Conservation (phyloP, 2,888 invertebrate genomes). For the Dasysyrphus tricinctus region DNA sequence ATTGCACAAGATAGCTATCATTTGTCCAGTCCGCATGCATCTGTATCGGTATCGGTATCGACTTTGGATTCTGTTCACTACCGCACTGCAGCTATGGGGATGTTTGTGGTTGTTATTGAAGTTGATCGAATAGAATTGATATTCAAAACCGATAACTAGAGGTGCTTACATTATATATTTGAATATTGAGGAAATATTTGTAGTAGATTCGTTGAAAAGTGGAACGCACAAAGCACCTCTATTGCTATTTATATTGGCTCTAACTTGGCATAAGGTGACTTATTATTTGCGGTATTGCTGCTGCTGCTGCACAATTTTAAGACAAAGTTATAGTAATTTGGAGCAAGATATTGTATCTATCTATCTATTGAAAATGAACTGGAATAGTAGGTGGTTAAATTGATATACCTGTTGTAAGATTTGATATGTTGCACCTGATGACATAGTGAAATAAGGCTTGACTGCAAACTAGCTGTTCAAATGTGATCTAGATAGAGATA, state of each 20-base stretch:
- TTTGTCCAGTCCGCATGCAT: constrained; percentile 56
- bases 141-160: constrained; percentile 41
- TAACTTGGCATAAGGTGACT: not conserved
- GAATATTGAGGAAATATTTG: constrained; percentile 18
- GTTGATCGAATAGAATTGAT: constrained; percentile 32
- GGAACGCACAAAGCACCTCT: constrained; percentile 28
- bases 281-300: constrained; percentile 32
- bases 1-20: constrained; percentile 75
- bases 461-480: constrained; percentile 60
- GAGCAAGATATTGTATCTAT: constrained; percentile 54
- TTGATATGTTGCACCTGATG: constrained; percentile 74
- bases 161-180: not conserved
- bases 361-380: constrained; percentile 38
- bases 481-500: constrained; percentile 56
- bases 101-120: constrained; percentile 30
- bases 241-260: not conserved
- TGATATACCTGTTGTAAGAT: constrained; percentile 66
- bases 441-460: constrained; percentile 59
- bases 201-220: constrained; percentile 21
- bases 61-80: constrained; percentile 17
- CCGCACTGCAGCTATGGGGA: constrained; percentile 1
- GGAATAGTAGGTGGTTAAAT: constrained; percentile 65
- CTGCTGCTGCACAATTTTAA: constrained; percentile 26
- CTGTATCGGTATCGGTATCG: not conserved
- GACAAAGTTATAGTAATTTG: constrained; percentile 60